Conservation (phyloP, 1,140 invertebrate species). For the Platorchestia sp. region DNA sequence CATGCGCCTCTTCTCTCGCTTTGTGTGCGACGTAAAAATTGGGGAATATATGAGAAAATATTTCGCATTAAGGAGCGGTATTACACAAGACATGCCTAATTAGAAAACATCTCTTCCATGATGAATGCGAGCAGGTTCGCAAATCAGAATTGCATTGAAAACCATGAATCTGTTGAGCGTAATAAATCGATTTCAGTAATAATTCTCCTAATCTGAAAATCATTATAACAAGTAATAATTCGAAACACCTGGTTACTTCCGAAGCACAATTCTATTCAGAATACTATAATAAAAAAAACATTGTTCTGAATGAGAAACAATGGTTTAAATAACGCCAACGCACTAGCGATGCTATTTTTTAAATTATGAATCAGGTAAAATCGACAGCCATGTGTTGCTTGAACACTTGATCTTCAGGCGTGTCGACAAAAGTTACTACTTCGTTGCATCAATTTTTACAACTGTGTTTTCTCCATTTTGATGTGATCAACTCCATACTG, state of each 20-base stretch:
- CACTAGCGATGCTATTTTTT: not conserved
- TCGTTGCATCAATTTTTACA: not conserved
- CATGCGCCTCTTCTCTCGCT: no score
- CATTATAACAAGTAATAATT: not conserved
- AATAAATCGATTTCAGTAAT: no score
- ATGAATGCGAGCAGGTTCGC: no score
- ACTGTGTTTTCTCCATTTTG: not conserved
- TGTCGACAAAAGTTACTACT: not conserved
- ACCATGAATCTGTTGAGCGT: no score
- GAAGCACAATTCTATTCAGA: no score
- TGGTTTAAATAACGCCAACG: not conserved
- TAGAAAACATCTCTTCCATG: no score
- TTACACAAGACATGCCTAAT: no score
- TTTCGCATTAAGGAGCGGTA: no score
- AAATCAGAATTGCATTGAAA: no score
- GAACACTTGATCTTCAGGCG: not conserved
- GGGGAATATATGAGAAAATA: no score
- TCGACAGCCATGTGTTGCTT: not conserved
- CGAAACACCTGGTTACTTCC: no score
- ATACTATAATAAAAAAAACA: not conserved
- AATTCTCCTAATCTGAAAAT: not conserved
- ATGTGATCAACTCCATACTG: not conserved
- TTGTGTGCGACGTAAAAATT: no score
- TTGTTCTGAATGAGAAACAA: not conserved
- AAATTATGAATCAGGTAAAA: not conserved